Conservation (phyloP, 2,888 invertebrate species). For the Rhimphoctona megacephalus region DNA sequence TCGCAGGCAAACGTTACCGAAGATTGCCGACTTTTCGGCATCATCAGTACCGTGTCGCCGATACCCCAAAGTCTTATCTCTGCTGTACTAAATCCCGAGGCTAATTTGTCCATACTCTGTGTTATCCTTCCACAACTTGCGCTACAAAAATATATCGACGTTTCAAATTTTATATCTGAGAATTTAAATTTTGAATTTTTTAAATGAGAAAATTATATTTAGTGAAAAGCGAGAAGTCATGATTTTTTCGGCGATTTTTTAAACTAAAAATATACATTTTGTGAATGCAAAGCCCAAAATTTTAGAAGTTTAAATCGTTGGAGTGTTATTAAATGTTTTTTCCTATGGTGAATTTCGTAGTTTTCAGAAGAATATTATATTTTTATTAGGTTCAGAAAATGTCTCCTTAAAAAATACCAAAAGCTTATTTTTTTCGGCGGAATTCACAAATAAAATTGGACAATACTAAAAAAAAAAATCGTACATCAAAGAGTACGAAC, state of each 20-base stretch:
- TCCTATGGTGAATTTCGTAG: neutral
- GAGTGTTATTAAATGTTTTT: neutral
- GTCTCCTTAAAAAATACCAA: no score
- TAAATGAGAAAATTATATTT: neutral
- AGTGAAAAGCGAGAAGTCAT: neutral
- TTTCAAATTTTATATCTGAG: neutral
- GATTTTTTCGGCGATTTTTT: neutral
- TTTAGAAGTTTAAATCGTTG: neutral
- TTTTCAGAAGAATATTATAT: neutral
- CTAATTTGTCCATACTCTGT: slow-evolving; percentile 88
- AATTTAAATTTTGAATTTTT: neutral
- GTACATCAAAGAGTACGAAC: no score
- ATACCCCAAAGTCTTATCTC: slow-evolving; percentile 90
- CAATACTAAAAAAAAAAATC: no score
- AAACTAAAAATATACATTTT: neutral
- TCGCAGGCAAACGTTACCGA: slow-evolving; percentile 86
- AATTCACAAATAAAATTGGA: no score
- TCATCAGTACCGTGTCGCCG: slow-evolving; percentile 84
- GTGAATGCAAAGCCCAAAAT: neutral
- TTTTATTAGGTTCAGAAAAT: neutral
- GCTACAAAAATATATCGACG: slow-evolving; percentile 82
- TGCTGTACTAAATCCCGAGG: slow-evolving; percentile 90
- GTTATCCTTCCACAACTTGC: slow-evolving; percentile 88
- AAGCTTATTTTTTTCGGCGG: no score
- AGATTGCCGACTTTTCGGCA: slow-evolving; percentile 80